Conservation (phyloP, 2,113 vertebrate species). For the Perccottus glenii region DNA sequence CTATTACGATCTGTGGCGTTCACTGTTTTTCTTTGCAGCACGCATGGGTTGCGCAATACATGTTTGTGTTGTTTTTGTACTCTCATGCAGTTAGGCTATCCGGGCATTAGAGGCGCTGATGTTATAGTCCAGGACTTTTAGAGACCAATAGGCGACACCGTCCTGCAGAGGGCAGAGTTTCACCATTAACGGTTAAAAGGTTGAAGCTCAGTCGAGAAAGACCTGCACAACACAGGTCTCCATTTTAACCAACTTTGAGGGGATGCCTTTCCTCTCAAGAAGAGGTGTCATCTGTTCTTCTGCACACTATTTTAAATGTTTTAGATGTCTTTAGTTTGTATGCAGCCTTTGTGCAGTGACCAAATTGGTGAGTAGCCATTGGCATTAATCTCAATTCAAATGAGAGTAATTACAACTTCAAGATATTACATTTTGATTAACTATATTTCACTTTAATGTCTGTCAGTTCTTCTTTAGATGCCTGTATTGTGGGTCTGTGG, state of each 20-base stretch:
- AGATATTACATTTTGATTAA: not conserved
- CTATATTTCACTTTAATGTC: constrained; percentile 27
- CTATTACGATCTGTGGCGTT: not conserved
- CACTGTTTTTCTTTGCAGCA: not conserved
- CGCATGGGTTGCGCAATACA: not conserved
- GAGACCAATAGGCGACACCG: constrained; percentile 18
- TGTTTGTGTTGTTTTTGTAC: not conserved
- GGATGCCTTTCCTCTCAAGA: not conserved
- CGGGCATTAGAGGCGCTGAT: constrained; percentile 32
- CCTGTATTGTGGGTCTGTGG: constrained; percentile 20
- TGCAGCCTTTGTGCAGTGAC: too few species aligned
- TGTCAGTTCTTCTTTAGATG: constrained; percentile 41
- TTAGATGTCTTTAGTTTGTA: too few species aligned
- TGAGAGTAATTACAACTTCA: not conserved
- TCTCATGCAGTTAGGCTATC: constrained; percentile 27
- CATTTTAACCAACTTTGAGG: constrained; percentile 43
- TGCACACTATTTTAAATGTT: not conserved
- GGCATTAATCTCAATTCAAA: not conserved
- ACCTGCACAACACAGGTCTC: constrained; percentile 40
- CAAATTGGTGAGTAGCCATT: too few species aligned
- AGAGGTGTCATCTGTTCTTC: not conserved
- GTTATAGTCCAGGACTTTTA: constrained; percentile 13
- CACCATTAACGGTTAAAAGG: constrained; percentile 37
- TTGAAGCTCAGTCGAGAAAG: not conserved
- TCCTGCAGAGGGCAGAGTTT: constrained; percentile 81